Evolutionary conservation across 2,113 vertebrate species (phyloP).

Genomic region (Butorides virescens): DNA sequence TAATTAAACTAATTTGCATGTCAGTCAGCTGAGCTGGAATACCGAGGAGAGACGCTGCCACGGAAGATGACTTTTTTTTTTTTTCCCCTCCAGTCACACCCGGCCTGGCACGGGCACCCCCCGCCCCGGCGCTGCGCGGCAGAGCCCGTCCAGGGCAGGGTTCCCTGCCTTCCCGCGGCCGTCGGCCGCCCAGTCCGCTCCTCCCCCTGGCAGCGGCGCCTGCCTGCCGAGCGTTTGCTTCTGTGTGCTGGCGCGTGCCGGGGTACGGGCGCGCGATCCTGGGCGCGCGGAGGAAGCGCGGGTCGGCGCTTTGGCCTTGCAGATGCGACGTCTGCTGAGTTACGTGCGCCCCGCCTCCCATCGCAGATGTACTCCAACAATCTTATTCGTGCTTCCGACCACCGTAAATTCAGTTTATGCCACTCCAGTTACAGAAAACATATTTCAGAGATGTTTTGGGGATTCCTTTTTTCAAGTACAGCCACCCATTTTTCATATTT

Average conservation of each 20-base stretch:
- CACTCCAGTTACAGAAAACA: not conserved
- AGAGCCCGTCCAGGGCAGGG: not conserved
- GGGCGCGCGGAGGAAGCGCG: not conserved
- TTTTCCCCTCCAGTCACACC: not conserved
- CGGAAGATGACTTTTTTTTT: not conserved
- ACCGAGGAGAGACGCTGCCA: not conserved
- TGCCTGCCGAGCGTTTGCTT: not conserved
- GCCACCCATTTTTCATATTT: not conserved
- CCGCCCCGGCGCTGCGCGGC: not conserved
- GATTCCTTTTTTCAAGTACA: not conserved
- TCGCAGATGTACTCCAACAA: not conserved
- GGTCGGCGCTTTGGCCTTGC: not conserved
- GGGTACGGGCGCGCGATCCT: accelerated
- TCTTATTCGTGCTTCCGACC: not conserved
- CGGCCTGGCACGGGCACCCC: not conserved
- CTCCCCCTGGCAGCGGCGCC: not conserved
- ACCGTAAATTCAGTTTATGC: not conserved
- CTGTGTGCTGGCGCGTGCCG: not conserved
- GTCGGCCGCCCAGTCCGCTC: not conserved
- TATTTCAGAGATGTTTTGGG: not conserved
- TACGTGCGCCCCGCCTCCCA: not conserved
- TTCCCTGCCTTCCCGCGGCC: not conserved
- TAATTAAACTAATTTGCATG: slow-evolving; percentile 88
- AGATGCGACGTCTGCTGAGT: not conserved
- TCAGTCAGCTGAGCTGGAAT: slow-evolving; percentile 80